A percentile compares a stretch with the other conserved stretches of the same genome.
phyloP scores from a whole-genome alignment of 2,888 invertebrate genomes.

The Gymnocheta viridis region DNA sequence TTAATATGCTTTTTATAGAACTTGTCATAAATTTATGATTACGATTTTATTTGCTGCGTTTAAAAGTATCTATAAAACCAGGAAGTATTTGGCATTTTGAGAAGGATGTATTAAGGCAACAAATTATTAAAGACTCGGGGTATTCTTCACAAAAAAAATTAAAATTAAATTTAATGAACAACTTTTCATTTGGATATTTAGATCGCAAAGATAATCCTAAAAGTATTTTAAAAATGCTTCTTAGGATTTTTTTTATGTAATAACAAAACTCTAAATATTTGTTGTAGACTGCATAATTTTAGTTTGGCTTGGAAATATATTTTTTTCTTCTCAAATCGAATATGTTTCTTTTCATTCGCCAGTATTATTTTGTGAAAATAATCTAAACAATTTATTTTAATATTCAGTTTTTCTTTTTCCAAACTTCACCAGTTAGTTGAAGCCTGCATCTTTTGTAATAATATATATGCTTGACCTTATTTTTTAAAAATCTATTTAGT shows the following conservation, averaged over 20 bases:
- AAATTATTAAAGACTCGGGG: neutral
- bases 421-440: neutral
- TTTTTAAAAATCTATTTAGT: neutral
- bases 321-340: neutral
- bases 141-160: neutral
- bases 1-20: neutral
- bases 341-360: neutral
- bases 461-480: neutral
- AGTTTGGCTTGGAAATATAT: too few relatives aligned
- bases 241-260: too few relatives aligned
- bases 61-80: constrained; percentile 45
- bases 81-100: constrained; percentile 61
- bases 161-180: too few relatives aligned
- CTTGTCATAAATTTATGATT: constrained; percentile 52
- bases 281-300: too few relatives aligned
- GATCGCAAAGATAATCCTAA: too few relatives aligned
- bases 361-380: neutral
- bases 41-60: neutral
- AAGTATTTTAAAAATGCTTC: too few relatives aligned
- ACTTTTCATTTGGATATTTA: neutral
- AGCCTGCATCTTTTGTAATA: neutral
- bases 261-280: too few relatives aligned
- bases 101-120: constrained; percentile 51
- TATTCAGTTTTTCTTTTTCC: neutral
- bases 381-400: neutral